A percentile compares a stretch with the other conserved stretches of the same genome.
phyloP scores from a whole-genome alignment of 1,140 invertebrate species.

The Megathymus violae region DNA sequence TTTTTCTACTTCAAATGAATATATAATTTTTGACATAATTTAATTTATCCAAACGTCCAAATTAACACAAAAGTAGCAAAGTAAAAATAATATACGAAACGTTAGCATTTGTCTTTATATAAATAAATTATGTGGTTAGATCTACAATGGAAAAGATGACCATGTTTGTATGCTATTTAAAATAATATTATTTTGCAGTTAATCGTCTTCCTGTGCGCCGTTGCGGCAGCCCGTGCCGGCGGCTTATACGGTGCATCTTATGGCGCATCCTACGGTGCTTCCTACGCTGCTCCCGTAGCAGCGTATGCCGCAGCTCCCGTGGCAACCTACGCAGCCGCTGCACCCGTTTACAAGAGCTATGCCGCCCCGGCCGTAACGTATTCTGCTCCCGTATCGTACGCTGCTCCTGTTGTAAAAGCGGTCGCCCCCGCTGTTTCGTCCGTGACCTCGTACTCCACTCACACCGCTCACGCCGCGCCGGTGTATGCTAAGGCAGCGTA shows the following conservation, averaged over 20 bases:
- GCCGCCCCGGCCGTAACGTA: conserved; percentile 51
- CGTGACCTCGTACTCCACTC: conserved; percentile 62
- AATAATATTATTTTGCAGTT: conserved; percentile 56
- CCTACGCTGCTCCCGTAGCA: conserved; percentile 43
- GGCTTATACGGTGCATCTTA: conserved; percentile 55
- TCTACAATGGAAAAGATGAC: too few species aligned
- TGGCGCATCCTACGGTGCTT: conserved; percentile 40
- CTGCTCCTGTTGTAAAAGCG: conserved; percentile 54
- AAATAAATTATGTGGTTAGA: too few species aligned
- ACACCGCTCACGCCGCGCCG: conserved; percentile 62
- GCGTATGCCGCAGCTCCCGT: conserved; percentile 46
- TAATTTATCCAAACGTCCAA: too few species aligned
- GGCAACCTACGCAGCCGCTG: conserved; percentile 51
- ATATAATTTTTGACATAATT: too few species aligned
- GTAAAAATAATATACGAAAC: too few species aligned
- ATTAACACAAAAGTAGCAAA: too few species aligned
- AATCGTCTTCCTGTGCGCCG: conserved; percentile 71
- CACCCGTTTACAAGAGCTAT: conserved; percentile 44
- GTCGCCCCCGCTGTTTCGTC: conserved; percentile 63
- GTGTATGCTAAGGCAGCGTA: conserved; percentile 50
- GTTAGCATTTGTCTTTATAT: too few species aligned
- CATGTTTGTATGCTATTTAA: too few species aligned
- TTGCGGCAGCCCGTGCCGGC: conserved; percentile 63
- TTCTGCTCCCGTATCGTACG: conserved; percentile 49
- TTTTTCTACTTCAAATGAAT: background rate